Percentiles rank a stretch among this genome's conserved stretches.
phyloP scores from a whole-genome alignment of 2,797 vertebrate species.

The Hipposideros larvatus region DNA sequence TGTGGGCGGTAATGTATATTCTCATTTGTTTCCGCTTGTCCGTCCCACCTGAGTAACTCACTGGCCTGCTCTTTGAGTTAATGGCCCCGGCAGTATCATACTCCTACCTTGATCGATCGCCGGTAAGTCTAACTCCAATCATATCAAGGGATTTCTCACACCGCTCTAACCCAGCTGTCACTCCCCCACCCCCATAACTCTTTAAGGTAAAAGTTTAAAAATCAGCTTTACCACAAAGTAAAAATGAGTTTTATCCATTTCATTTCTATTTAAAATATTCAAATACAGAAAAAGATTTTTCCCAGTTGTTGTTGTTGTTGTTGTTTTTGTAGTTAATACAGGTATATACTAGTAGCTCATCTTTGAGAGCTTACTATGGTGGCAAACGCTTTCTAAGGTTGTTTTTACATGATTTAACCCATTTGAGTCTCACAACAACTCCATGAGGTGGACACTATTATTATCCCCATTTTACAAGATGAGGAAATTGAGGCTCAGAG shows the following conservation, averaged over 20 bases:
- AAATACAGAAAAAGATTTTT: neutral
- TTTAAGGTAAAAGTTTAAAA: slow-evolving; percentile 48
- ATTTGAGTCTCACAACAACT: neutral
- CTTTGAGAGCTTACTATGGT: neutral
- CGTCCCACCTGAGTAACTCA: neutral
- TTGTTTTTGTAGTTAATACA: slow-evolving; percentile 6
- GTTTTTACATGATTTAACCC: slow-evolving; percentile 5
- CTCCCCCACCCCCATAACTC: neutral
- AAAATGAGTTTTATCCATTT: neutral
- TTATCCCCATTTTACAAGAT: neutral
- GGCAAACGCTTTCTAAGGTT: neutral
- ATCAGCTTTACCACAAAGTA: neutral
- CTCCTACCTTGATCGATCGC: neutral
- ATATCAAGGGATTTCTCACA: neutral
- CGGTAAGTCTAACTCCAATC: neutral
- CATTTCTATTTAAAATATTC: neutral
- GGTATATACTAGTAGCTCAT: neutral
- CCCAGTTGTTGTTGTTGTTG: neutral
- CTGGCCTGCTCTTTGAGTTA: neutral
- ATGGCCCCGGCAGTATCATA: rapidly evolving
- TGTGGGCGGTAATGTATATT: neutral
- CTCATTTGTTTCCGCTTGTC: neutral
- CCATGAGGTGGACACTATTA: neutral
- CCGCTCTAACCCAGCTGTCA: neutral
- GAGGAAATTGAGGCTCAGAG: slow-evolving; percentile 11